Evolutionary conservation across 2,888 invertebrate genomes (phyloP), one percentile per base, ranked within the genome.

Genomic region (Ormia ochracea): DNA sequence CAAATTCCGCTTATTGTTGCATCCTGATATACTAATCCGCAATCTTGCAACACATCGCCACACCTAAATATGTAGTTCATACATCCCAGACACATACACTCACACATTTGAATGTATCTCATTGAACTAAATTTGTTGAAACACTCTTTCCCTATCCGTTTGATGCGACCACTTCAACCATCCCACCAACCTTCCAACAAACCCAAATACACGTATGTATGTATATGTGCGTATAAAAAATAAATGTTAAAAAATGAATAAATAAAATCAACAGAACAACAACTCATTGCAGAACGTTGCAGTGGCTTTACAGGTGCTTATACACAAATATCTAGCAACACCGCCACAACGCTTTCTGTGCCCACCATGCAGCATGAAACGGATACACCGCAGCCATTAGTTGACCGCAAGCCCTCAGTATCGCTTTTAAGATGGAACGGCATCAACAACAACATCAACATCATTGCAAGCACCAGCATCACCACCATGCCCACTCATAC

Each of bases 211-310:
- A n/a, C 36, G 28, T 48, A 43, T 17, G 41, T 41, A 41, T 23
- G 10, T 2, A 36, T 36, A 31, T 52, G 72, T 72, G 26, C 48
- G 58, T 58, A 31, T 19, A 12, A 17, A 12, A 79, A 61, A 45
- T 38, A 54, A 48, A 73, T 59, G 17, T 43, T 14, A n/a, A 36
- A 45, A 23, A 36, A 41, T 14, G 41, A 26, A 52, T 28, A 38
- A 14, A 50, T 45, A 61, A 61, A 66, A 66, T 41, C 82, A 83
- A 83, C 84, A 85, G 91, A 91, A 77, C 92, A 94, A 94, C 38
- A 94, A 90, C 91, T 93, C 84, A 86, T 91, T 91, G 77, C 92
- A 94, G 94, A 94, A 90, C 92, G 93, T 91, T 94, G 94, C 90
- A 94, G 94, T 86, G 94, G 94, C 85, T 85, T 89, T 88, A 91